Conservation (phyloP, 2,113 vertebrate species). For the Centropus bengalensis region DNA sequence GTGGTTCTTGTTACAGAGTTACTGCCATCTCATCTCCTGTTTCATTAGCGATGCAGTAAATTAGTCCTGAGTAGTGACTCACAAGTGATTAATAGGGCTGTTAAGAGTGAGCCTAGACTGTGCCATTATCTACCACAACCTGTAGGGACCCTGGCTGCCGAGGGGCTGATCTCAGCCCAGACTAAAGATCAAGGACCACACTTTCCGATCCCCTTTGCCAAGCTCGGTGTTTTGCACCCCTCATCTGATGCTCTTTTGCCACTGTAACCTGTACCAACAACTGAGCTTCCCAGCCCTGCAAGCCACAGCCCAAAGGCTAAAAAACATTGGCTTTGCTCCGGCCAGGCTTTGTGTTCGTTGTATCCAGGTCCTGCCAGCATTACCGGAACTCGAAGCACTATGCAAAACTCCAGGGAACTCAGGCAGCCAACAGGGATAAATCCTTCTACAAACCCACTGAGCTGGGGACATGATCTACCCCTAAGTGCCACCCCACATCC, state of each 20-base stretch:
- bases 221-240: not conserved
- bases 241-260: not conserved
- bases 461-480: not conserved
- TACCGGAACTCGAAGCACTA: not conserved
- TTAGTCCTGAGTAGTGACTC: not conserved
- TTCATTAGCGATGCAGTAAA: not conserved
- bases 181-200: not conserved
- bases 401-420: not conserved
- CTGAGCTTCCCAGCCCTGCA: not conserved
- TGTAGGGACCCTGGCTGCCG: not conserved
- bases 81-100: not conserved
- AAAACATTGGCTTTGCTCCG: not conserved
- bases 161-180: not conserved
- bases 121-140: not conserved
- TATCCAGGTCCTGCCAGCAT: not conserved
- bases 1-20: not conserved
- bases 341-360: not conserved
- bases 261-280: accelerated
- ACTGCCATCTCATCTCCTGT: not conserved
- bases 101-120: not conserved
- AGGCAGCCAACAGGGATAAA: not conserved
- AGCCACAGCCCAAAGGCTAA: not conserved
- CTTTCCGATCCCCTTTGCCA: not conserved
- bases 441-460: not conserved
- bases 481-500: not conserved